phyloP scores from a whole-genome alignment of 2,888 invertebrate genomes.

The Ariolimax columbianus region DNA sequence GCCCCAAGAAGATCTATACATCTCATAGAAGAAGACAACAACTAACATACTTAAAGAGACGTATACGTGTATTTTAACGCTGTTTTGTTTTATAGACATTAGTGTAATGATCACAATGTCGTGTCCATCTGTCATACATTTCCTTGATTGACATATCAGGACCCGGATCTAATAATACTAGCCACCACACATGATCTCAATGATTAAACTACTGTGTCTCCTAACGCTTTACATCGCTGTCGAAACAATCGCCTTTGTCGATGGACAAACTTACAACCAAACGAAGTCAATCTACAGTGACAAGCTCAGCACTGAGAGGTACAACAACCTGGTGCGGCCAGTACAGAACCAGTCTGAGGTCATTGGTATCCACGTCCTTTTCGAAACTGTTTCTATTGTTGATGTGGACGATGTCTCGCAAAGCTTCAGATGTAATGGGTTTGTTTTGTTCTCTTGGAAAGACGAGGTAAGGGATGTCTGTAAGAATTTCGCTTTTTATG shows the following conservation, averaged over 20 bases:
- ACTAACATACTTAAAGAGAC: too few species aligned
- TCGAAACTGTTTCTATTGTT: constrained; percentile 12
- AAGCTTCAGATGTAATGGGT: constrained; percentile 24
- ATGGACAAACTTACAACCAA: constrained; percentile 4
- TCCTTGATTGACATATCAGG: neutral
- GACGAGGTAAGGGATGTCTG: constrained; percentile 17
- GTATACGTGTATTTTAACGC: too few species aligned
- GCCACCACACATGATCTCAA: neutral
- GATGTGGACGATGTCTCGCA: constrained; percentile 13
- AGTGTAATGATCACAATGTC: too few species aligned
- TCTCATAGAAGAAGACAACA: too few species aligned
- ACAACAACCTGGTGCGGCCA: constrained; percentile 8
- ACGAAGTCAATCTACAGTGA: neutral
- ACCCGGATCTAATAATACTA: too few species aligned
- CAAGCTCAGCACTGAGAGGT: neutral
- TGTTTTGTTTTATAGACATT: too few species aligned
- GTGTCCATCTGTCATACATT: too few species aligned
- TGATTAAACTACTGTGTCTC: neutral
- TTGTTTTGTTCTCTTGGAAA: constrained; percentile 16
- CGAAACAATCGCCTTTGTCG: neutral
- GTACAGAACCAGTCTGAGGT: neutral
- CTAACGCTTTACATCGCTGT: neutral
- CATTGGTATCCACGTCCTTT: neutral
- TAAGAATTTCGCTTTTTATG: too few species aligned
- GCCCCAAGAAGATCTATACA: too few species aligned